Evolutionary conservation across 2,797 vertebrate genomes (phyloP).

Genomic region (Myoxocephalus aenaeus): DNA sequence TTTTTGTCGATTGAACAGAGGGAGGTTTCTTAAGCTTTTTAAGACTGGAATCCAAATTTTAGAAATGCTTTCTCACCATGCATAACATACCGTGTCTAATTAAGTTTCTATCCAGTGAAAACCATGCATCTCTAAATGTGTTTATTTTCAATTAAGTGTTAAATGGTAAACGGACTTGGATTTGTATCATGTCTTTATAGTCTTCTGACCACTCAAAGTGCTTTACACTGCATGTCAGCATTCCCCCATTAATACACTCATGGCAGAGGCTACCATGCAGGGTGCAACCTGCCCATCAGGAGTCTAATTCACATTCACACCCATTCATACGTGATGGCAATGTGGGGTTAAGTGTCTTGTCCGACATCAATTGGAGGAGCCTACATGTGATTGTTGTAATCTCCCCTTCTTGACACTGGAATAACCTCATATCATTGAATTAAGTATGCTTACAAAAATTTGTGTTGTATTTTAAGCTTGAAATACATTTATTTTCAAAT

Average conservation of each 20-base stretch:
- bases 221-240: too few species aligned
- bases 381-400: constrained; percentile 19
- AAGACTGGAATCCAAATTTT: neutral
- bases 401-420: constrained; percentile 8
- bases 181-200: too few species aligned
- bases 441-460: neutral
- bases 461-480: constrained; percentile 1
- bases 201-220: too few species aligned
- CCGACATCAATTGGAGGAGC: too few species aligned
- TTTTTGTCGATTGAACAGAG: constrained; percentile 3
- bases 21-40: constrained; percentile 9
- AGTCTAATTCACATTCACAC: too few species aligned
- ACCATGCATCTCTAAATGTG: neutral
- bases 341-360: too few species aligned
- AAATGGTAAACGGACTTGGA: neutral
- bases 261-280: too few species aligned
- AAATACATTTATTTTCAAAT: neutral
- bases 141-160: neutral
- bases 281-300: neutral
- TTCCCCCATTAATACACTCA: too few species aligned
- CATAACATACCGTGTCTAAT: neutral
- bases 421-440: neutral
- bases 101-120: neutral
- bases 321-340: neutral
- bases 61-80: neutral